Evolutionary conservation across 2,888 invertebrate genomes (phyloP), one percentile per base, ranked within the genome.

Genomic region (Syritta pipiens): DNA sequence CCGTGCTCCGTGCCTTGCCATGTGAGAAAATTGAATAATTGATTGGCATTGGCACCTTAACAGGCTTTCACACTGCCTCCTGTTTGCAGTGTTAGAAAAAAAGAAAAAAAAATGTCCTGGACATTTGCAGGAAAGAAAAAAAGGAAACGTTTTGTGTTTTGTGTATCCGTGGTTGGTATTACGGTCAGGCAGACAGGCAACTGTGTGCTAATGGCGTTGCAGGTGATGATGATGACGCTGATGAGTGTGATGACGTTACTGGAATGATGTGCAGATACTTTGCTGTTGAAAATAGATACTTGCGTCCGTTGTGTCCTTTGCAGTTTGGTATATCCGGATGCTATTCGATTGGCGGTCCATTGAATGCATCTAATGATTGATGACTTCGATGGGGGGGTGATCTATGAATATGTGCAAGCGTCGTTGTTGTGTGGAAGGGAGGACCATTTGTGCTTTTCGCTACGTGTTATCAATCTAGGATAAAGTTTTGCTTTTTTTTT

Each of bases 11-110:
- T 77, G 65, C 63, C 19, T 60, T 35, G 24, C 63, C 77, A 71
- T 77, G 65, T 67, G 74, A 60, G 74, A 75, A 75, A 81, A 63
- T 68, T 81, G 68, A 74, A 81, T 81, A 75, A 81, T 81, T 81
- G 81, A 81, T 81, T 69, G 57, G 81, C 59, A 75, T 59, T 75
- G 75, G 68, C 69, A 75, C 81, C 75, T 81, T 81, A 75, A 81
- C 81, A 81, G 48, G 68, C 63, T 75, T 69, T 59, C 57, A 63
- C 55, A 81, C 53, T 63, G 49, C 63, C 68, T 68, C 55, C 49
- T 53, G 72, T 40, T 37, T 17, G 53, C 20, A 65, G 40, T 59
- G 60, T 72, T 67, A 59, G 57, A 19, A 28, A n/a, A 60, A 28
- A 40, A 22, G 12, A 20, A 44, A 35, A 51, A 26, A 24, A 67